These are phyloP conservation scores for Prietella phreatophila DNA, from an alignment of 2,113 vertebrate genomes.

Conservation along the genomic window DNA sequence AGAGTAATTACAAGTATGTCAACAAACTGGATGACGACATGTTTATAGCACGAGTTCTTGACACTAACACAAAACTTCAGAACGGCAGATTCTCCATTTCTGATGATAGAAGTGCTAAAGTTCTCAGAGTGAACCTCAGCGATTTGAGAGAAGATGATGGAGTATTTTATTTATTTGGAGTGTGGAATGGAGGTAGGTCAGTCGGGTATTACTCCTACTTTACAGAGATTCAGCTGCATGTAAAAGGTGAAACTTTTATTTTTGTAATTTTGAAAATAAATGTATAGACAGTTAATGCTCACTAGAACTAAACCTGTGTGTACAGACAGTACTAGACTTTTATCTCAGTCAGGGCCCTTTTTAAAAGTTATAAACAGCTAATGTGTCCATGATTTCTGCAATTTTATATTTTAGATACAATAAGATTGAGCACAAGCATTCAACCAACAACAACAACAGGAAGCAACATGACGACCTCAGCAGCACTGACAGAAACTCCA, in stretches of 20 bases:
- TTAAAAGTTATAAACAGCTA: background rate
- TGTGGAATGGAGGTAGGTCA: background rate
- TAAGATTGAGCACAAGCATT: background rate
- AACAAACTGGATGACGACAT: background rate
- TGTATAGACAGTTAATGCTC: no score
- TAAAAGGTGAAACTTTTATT: background rate
- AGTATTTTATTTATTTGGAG: conserved; percentile 4
- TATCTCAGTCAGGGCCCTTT: background rate
- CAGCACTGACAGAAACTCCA: background rate
- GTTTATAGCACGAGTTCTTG: background rate
- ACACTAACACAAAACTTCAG: background rate
- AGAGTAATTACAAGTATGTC: background rate
- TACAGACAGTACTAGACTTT: background rate
- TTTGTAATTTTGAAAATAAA: background rate
- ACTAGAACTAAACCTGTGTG: background rate
- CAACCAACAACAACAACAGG: background rate
- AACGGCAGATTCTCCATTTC: conserved; percentile 6
- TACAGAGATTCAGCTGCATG: conserved; percentile 1
- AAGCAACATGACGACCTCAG: background rate
- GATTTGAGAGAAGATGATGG: conserved; percentile 14
- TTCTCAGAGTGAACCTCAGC: conserved; percentile 16
- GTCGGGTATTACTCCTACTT: background rate
- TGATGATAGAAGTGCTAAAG: conserved; percentile 7
- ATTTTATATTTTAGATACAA: background rate
- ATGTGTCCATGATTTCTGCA: background rate